Evolutionary conservation across 2,888 invertebrate species (phyloP).

Genomic region (Acholoe squamosa): DNA sequence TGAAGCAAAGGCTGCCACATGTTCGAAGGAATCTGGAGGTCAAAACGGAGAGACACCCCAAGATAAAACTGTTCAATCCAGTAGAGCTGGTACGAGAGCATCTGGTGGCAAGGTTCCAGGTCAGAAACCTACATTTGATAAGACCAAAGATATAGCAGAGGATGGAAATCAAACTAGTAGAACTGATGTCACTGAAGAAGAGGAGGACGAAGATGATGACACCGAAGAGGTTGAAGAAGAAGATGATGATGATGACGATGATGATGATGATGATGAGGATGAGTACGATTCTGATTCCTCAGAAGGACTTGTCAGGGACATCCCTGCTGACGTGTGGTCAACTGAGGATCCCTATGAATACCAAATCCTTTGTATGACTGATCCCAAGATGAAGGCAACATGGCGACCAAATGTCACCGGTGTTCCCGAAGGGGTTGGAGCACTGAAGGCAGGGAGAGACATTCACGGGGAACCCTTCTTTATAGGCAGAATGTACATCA

Average conservation of each 20-base stretch:
- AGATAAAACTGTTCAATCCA: no score
- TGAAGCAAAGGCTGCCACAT: no score
- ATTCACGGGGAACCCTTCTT: neutral
- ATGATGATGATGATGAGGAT: slow-evolving; percentile 47
- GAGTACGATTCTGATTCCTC: slow-evolving; percentile 55
- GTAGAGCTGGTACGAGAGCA: no score
- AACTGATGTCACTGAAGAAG: neutral
- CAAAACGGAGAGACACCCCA: no score
- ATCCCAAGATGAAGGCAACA: slow-evolving; percentile 30
- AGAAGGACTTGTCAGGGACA: slow-evolving; percentile 2
- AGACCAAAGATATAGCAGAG: neutral
- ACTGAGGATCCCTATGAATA: neutral
- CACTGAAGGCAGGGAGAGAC: slow-evolving; percentile 1
- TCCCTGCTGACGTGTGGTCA: slow-evolving; percentile 2
- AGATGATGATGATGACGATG: slow-evolving; percentile 50
- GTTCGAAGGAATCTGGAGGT: no score
- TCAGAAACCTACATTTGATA: neutral
- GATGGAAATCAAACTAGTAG: neutral
- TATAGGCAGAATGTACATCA: neutral
- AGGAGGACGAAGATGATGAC: slow-evolving; percentile 25
- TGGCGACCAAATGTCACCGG: slow-evolving; percentile 44
- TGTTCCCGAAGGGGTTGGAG: slow-evolving; percentile 22
- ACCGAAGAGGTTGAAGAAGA: slow-evolving; percentile 26
- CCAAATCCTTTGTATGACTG: slow-evolving; percentile 26
- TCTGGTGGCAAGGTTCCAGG: no score